Percentiles rank a stretch among this genome's conserved stretches.
Evolutionary conservation across 2,113 vertebrate genomes (phyloP).

Genomic region (Clupea harengus): DNA sequence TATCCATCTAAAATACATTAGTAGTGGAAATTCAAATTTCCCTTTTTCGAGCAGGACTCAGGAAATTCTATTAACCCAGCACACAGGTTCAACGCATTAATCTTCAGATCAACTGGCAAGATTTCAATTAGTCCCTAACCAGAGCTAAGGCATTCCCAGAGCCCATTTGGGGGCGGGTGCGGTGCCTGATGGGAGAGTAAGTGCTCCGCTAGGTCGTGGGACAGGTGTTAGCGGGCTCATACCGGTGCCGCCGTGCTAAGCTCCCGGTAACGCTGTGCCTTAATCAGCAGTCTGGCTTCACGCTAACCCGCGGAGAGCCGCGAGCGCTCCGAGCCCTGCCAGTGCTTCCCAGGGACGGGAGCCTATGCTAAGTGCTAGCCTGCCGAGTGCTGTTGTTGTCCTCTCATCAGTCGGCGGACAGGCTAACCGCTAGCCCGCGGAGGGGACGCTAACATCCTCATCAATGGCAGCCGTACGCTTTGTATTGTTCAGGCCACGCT

Average conservation of each 20-base stretch:
- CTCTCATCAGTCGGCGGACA: not conserved
- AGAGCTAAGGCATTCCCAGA: not conserved
- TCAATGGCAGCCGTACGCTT: not conserved
- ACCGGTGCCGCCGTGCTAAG: not conserved
- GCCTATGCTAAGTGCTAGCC: conserved; percentile 8
- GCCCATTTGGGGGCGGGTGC: not conserved
- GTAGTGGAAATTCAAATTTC: not conserved
- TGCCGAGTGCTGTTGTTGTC: not conserved
- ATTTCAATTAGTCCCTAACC: conserved; percentile 11
- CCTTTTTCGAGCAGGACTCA: not conserved
- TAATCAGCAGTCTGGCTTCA: not conserved
- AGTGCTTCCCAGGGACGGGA: not conserved
- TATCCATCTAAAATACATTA: not conserved
- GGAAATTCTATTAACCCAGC: not conserved
- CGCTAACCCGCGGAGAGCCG: not conserved
- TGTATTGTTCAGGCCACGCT: not conserved
- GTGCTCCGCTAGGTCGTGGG: not conserved
- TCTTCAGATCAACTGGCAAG: conserved; percentile 6
- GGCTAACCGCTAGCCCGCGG: not conserved
- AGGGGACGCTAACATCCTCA: not conserved
- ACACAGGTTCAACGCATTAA: not conserved
- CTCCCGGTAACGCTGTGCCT: conserved; percentile 1
- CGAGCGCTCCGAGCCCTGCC: not conserved
- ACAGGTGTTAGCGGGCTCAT: conserved; percentile 3
- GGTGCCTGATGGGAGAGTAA: conserved; percentile 6